These are phyloP conservation scores for Drosophila littoralis DNA, from an alignment of 1,140 invertebrate species.

Conservation along the genomic window DNA sequence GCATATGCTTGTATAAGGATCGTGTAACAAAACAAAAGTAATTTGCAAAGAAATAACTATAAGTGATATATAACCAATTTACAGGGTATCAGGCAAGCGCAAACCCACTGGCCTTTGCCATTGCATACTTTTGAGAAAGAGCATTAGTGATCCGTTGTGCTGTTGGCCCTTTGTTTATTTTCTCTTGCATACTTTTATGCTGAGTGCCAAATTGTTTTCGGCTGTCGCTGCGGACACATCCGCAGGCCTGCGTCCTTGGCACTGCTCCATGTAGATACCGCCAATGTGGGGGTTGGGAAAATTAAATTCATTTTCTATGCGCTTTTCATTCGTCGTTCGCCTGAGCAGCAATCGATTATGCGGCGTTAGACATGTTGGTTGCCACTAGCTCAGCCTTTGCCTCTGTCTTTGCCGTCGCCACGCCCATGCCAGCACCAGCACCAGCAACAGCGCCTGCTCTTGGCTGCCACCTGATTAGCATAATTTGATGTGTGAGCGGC, in stretches of 20 bases:
- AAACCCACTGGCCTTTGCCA: background rate
- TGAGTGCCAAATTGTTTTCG: conserved; percentile 50
- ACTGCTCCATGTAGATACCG: background rate
- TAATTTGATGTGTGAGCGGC: conserved; percentile 66
- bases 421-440: background rate
- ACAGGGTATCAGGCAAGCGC: background rate
- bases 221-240: conserved; percentile 14
- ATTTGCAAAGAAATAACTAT: no score
- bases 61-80: no score
- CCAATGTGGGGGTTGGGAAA: background rate
- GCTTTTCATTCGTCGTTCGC: conserved; percentile 32
- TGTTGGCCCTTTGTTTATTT: conserved; percentile 9
- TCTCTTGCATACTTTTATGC: conserved; percentile 45
- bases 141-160: background rate
- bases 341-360: conserved; percentile 63
- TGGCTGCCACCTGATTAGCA: conserved; percentile 65
- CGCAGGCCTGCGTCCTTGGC: conserved; percentile 1
- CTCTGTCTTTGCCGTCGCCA: background rate
- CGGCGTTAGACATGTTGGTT: conserved; percentile 36
- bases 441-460: background rate
- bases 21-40: no score
- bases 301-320: conserved; percentile 53
- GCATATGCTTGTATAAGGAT: no score
- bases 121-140: conserved; percentile 1
- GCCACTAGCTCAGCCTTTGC: conserved; percentile 1